These are phyloP conservation scores for Zoroaster sp. DNA, from an alignment of 53 echinoderm and acorn worm species.

Conservation along the genomic window DNA sequence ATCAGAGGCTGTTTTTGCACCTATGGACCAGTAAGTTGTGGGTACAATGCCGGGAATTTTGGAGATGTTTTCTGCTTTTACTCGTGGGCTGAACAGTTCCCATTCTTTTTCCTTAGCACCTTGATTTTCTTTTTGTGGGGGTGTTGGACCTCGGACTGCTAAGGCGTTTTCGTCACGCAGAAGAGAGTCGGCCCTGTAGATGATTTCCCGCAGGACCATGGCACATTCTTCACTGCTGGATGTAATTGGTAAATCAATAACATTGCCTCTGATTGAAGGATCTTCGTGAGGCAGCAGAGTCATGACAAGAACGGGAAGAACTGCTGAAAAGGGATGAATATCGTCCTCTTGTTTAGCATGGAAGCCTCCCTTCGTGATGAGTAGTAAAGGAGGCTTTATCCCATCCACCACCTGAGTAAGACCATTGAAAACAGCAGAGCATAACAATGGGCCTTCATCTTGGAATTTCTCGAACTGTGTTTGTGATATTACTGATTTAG, in stretches of 20 bases:
- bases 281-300: constrained; percentile 52
- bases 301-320: background rate
- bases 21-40: background rate
- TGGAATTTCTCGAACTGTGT: constrained; percentile 8
- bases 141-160: background rate
- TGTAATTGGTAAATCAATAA: constrained; percentile 41
- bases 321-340: constrained; percentile 54
- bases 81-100: background rate
- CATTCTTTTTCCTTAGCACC: background rate
- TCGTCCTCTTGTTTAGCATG: background rate
- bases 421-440: constrained; percentile 1
- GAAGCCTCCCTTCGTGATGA: constrained; percentile 44
- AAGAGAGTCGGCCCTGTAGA: background rate
- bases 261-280: background rate
- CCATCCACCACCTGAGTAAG: background rate
- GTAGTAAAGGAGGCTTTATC: background rate
- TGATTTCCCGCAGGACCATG: background rate
- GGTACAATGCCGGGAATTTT: background rate
- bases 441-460: background rate
- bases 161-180: background rate
- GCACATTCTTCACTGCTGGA: background rate
- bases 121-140: background rate
- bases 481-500: background rate
- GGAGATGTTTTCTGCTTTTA: background rate
- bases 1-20: background rate